These are phyloP conservation scores for Bacillus rossius DNA, from an alignment of 1,140 invertebrate genomes.

Conservation along the genomic window DNA sequence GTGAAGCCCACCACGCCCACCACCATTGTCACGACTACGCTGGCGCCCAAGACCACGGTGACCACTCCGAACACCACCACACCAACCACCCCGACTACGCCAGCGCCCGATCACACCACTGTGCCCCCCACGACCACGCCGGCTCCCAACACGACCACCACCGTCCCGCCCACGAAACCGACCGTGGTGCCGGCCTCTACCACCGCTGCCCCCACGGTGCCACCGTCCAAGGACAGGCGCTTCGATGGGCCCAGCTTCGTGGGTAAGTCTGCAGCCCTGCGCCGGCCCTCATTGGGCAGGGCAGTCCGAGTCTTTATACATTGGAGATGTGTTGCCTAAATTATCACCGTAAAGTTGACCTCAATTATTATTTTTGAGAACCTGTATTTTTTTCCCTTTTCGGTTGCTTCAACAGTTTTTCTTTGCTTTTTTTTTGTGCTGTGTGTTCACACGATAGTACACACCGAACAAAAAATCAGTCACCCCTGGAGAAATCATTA, in stretches of 20 bases:
- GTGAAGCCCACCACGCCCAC: background rate
- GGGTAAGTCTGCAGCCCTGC: slow-evolving; percentile 30
- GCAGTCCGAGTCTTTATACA: too few relatives aligned
- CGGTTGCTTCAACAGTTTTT: too few relatives aligned
- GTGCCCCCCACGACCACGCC: slow-evolving; percentile 30
- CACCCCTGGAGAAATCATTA: too few relatives aligned
- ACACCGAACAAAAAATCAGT: too few relatives aligned
- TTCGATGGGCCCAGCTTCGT: slow-evolving; percentile 65
- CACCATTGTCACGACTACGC: background rate
- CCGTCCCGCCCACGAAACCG: background rate
- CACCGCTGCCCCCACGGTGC: slow-evolving; percentile 16
- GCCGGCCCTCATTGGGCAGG: too few relatives aligned
- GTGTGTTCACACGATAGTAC: too few relatives aligned
- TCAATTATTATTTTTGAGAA: slow-evolving; percentile 1
- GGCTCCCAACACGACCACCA: slow-evolving; percentile 8
- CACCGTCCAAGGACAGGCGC: slow-evolving; percentile 22
- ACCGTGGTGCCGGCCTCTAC: slow-evolving; percentile 20
- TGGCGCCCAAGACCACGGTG: slow-evolving; percentile 14
- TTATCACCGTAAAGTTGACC: background rate
- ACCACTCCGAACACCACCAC: slow-evolving; percentile 19
- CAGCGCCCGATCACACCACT: slow-evolving; percentile 22
- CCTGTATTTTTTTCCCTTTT: too few relatives aligned
- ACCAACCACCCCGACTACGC: slow-evolving; percentile 28
- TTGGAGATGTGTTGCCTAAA: slow-evolving; percentile 2
- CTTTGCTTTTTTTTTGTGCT: too few relatives aligned